Base-by-base conservation (phyloP, 2,888 invertebrate genomes). In the Miltochrista miniata region DNA sequence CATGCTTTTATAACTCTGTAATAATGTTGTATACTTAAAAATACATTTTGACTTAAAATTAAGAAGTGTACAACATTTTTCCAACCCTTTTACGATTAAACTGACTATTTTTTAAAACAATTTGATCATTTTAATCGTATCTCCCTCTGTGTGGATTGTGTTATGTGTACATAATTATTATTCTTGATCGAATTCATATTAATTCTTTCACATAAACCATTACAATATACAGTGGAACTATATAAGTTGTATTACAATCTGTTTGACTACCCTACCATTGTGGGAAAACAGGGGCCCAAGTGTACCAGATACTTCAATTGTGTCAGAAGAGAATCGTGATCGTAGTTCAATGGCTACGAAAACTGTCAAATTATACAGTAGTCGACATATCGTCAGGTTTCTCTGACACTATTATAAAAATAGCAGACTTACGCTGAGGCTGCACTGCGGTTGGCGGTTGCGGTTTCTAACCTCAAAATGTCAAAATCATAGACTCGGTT, bases 131-230 rank as follows among this genome's bases (percentile, higher is more conserved):
- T 44, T 63, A 36, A 37, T 56, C 24, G 48, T 54, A 52, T 47
- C 48, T 43, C 59, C 52, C 49, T 69, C 42, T 67, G 60, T 82
- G 85, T 87, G 86, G 85, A 75, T 79, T 85, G 87, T 87, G 87
- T 87, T 80, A 72, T 87, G 85, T 87, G 85, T 85, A 77, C 59
- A 76, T 79, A 35, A 15, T 33, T 34, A 15, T 33, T 34, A 73
- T 64, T 50, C 55, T 30, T 53, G 53, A 59, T 61, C 54, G 56
- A 64, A 54, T 66, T 64, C 58, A 59, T 54, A 48, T 5, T 24
- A 15, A 48, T 11, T 35, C 49, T 48, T 43, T 56, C 56, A 61
- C 65, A 47, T 47, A 56, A 48, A 51, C 56, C 63, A 70, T 68
- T 57, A 47, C n/a, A 24, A 55, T 53, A 33, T 58, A 67, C 48